A percentile compares a stretch with the other conserved stretches of the same genome.
These are phyloP conservation scores for Benthosema pterotum DNA, from an alignment of 2,797 vertebrate species.

Conservation along the genomic window DNA sequence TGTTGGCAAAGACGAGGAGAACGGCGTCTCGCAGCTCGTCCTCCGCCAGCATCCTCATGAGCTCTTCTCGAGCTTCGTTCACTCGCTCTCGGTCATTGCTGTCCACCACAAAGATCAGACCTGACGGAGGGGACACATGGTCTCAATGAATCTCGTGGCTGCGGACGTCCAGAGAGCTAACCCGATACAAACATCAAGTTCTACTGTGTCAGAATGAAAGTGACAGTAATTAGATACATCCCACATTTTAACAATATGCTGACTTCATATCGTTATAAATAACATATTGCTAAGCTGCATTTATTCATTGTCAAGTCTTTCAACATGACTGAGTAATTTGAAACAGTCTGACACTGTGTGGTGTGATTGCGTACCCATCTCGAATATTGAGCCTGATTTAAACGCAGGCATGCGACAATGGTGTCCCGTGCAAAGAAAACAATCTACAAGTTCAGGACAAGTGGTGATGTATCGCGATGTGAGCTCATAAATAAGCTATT, in stretches of 20 bases:
- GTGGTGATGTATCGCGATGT: too few species aligned
- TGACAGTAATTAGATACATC: background rate
- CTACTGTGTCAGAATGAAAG: background rate
- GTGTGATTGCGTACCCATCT: conserved; percentile 44
- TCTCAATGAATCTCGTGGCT: background rate
- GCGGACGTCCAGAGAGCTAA: background rate
- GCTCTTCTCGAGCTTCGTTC: conserved; percentile 94
- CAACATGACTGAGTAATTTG: conserved; percentile 42
- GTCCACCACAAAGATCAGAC: conserved; percentile 97
- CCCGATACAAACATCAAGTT: conserved; percentile 4
- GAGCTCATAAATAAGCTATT: too few species aligned
- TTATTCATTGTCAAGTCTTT: conserved; percentile 27
- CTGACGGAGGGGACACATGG: conserved; percentile 58
- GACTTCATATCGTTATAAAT: conserved; percentile 23
- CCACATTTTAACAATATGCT: conserved; percentile 1
- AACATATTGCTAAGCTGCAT: conserved; percentile 8
- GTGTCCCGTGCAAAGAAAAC: too few species aligned
- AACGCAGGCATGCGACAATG: too few species aligned
- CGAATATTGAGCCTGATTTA: conserved; percentile 25
- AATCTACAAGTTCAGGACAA: too few species aligned
- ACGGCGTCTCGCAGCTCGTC: conserved; percentile 95
- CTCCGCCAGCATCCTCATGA: conserved; percentile 98
- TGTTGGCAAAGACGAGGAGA: conserved; percentile 95
- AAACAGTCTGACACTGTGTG: conserved; percentile 37
- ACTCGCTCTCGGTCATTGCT: conserved; percentile 95